Evolutionary conservation across 2,797 vertebrate species (phyloP), one percentile per base, ranked within the genome.

Genomic region (Arctocebus calabarensis): DNA sequence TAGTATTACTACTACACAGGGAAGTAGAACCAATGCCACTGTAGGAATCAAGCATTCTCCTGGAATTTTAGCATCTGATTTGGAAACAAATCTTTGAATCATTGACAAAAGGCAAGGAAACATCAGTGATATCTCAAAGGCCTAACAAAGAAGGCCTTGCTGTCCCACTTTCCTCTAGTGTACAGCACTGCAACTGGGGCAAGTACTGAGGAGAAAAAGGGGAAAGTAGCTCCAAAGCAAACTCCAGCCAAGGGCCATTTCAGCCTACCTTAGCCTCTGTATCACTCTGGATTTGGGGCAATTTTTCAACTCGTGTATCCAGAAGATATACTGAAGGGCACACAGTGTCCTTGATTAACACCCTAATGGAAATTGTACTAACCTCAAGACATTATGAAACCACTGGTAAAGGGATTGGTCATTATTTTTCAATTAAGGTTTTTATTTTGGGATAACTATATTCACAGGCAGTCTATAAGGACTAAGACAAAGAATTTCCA

Each of bases 301-400:
- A 4, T 88, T 96, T 96, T 96, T 93, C 68, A 79, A 52, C n/a
- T 37, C 93, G 13, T 13, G 0, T 93, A n/a, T 85, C 74, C 40
- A 83, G 96, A 95, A 96, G 73, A 16, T 16, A 29, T 25, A 20
- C n/a, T 84, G 4, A 74, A 68, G 48, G 23, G 23, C 95, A 92
- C 68, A 45, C 25, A 92, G 37, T 7, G 1, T 83, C 55, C 27
- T 17, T 82, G 34, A 75, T 61, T 88, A 66, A 73, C 74, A 70
- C 11, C 9, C 37, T 59, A 37, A 66, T 48, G 6, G 17, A 70
- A 85, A 83, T 45, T 12, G 3, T 7, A 3, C 2, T 86, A 59
- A 88, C 3, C 25, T 11, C 64, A 14, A 55, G 57, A 4, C 70
- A 34, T 95, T 92, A 68, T 61, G 48, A 96, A 93, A 37, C 19